Evolutionary conservation across 2,888 invertebrate genomes (phyloP).

Genomic region (Aplocera efformata): DNA sequence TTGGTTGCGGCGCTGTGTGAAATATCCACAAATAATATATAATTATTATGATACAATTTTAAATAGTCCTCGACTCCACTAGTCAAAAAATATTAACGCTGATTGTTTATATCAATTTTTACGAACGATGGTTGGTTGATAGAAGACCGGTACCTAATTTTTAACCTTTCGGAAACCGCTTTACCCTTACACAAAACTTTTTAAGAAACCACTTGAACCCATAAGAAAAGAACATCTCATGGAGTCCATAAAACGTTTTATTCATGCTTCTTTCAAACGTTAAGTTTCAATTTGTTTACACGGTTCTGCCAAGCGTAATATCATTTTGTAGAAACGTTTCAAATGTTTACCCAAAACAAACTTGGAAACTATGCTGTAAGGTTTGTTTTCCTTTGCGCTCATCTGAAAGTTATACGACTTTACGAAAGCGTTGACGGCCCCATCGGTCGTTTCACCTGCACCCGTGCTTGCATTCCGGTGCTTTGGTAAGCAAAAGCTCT

Average conservation of each 20-base stretch:
- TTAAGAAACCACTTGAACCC: too few relatives aligned
- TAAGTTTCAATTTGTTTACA: slow-evolving; percentile 69
- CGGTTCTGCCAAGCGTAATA: slow-evolving; percentile 73
- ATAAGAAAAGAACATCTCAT: slow-evolving; percentile 4
- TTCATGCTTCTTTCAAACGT: slow-evolving; percentile 45
- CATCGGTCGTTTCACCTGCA: slow-evolving; percentile 46
- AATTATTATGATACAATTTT: too few relatives aligned
- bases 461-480: slow-evolving; percentile 69
- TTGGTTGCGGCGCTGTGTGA: too few relatives aligned
- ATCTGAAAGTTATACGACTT: slow-evolving; percentile 18
- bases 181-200: too few relatives aligned
- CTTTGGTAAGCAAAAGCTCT: slow-evolving; percentile 67
- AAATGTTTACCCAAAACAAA: slow-evolving; percentile 37
- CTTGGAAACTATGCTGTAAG: slow-evolving; percentile 12
- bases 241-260: slow-evolving; percentile 39
- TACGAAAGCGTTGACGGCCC: slow-evolving; percentile 11
- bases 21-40: too few relatives aligned
- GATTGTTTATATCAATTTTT: too few relatives aligned
- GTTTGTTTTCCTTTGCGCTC: slow-evolving; percentile 21
- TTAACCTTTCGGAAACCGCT: too few relatives aligned
- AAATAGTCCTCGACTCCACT: too few relatives aligned
- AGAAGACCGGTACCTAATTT: too few relatives aligned
- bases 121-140: too few relatives aligned
- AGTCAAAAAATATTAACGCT: too few relatives aligned
- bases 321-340: slow-evolving; percentile 61